Conservation (phyloP, 2,113 vertebrate genomes). For the Prunella fulvescens region DNA sequence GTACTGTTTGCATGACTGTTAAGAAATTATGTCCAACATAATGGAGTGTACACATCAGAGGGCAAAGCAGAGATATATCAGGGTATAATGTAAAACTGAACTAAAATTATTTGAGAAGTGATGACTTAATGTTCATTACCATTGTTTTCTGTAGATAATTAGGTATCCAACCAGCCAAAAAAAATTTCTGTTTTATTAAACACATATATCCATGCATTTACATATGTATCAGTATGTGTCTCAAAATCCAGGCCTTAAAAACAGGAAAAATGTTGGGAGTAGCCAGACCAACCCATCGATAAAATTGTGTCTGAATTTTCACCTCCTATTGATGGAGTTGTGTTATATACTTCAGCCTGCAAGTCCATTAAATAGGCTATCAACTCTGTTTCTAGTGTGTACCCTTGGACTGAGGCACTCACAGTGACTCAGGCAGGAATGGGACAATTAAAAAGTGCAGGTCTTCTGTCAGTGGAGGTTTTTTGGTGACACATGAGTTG, state of each 20-base stretch:
- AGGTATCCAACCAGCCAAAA: background rate
- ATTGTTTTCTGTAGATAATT: background rate
- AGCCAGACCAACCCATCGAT: background rate
- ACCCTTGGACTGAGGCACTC: background rate
- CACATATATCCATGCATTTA: background rate
- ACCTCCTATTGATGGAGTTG: background rate
- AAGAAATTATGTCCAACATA: background rate
- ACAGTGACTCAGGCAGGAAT: background rate
- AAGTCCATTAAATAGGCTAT: background rate
- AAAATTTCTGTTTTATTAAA: background rate
- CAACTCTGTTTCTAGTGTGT: background rate
- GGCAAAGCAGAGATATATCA: background rate
- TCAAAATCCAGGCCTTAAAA: background rate
- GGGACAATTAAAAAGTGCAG: background rate
- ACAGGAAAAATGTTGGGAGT: background rate
- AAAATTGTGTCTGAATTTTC: background rate
- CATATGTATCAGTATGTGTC: too few relatives aligned
- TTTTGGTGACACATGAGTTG: background rate
- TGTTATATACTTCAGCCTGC: background rate
- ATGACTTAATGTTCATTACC: background rate
- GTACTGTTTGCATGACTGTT: background rate
- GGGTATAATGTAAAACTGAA: background rate
- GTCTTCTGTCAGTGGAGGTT: background rate
- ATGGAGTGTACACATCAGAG: background rate
- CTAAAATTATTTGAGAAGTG: background rate